Percentiles rank a stretch among this genome's conserved stretches.
phyloP scores from a whole-genome alignment of 2,113 vertebrate genomes.

The Boulengeromyrus knoepffleri region DNA sequence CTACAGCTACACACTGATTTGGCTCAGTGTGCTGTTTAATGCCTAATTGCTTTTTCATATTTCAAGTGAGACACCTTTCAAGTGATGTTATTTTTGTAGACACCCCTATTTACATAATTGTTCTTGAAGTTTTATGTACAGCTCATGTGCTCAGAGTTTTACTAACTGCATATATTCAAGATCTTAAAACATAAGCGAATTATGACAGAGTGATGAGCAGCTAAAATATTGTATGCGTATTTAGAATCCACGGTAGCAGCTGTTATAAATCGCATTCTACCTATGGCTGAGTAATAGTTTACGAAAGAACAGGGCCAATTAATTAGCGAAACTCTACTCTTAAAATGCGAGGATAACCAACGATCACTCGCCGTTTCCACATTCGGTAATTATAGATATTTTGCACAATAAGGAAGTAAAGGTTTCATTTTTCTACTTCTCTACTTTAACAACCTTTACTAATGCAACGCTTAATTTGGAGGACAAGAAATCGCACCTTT shows the following conservation, averaged over 20 bases:
- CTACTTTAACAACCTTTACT: background rate
- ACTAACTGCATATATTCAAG: background rate
- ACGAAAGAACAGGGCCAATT: background rate
- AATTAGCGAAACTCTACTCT: background rate
- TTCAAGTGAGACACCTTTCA: background rate
- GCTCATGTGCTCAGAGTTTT: background rate
- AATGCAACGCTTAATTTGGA: background rate
- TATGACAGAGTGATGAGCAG: background rate
- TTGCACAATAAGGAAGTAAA: background rate
- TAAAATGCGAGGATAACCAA: no score
- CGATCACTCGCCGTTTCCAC: background rate
- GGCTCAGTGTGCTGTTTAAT: background rate
- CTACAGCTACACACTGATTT: background rate
- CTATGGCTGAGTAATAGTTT: background rate
- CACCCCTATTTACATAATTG: background rate
- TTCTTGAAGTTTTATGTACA: background rate
- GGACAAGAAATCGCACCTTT: slow-evolving; percentile 15
- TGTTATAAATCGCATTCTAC: background rate
- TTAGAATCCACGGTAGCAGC: background rate
- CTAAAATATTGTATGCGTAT: background rate
- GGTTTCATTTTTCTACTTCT: background rate
- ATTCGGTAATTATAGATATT: background rate
- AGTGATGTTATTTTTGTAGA: background rate
- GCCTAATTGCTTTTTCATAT: background rate
- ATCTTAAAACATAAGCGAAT: background rate